Evolutionary conservation across 2,113 vertebrate genomes (phyloP).

Genomic region (Leptodactylus fuscus): DNA sequence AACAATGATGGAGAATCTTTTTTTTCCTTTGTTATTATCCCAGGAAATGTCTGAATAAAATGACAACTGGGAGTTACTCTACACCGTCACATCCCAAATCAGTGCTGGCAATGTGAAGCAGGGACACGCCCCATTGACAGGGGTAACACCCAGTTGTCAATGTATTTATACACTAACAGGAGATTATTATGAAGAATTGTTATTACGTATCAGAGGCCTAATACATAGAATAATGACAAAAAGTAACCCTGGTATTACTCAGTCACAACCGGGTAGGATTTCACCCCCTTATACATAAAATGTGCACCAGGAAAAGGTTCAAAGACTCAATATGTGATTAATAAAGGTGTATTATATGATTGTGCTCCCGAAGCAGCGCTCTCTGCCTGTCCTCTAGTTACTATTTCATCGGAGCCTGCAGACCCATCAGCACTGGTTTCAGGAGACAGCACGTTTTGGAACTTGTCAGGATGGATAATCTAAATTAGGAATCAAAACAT

Average conservation of each 20-base stretch:
- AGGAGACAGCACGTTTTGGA: conserved; percentile 43
- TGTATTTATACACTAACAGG: too few species aligned
- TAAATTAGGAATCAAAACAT: conserved; percentile 58
- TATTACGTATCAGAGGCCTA: too few species aligned
- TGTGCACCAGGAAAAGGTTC: too few species aligned
- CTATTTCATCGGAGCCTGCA: conserved; percentile 30
- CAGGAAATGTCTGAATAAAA: too few species aligned
- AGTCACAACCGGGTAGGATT: too few species aligned
- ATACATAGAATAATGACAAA: too few species aligned
- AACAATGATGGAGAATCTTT: too few species aligned
- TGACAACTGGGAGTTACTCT: neutral
- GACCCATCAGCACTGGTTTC: conserved; percentile 34
- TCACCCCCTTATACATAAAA: too few species aligned
- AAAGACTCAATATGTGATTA: neutral
- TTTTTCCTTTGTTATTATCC: neutral
- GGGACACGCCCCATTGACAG: neutral
- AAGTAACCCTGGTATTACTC: too few species aligned
- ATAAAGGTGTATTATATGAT: neutral
- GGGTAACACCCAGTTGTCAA: too few species aligned
- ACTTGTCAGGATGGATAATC: conserved; percentile 55
- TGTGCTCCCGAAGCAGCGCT: neutral
- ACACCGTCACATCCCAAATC: too few species aligned
- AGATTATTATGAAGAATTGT: too few species aligned
- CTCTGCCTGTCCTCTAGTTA: neutral
- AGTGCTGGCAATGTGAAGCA: neutral